Percentiles rank a stretch among this genome's conserved stretches.
Evolutionary conservation across 2,113 vertebrate genomes (phyloP).

Genomic region (Poeciliopsis turrubarensis): DNA sequence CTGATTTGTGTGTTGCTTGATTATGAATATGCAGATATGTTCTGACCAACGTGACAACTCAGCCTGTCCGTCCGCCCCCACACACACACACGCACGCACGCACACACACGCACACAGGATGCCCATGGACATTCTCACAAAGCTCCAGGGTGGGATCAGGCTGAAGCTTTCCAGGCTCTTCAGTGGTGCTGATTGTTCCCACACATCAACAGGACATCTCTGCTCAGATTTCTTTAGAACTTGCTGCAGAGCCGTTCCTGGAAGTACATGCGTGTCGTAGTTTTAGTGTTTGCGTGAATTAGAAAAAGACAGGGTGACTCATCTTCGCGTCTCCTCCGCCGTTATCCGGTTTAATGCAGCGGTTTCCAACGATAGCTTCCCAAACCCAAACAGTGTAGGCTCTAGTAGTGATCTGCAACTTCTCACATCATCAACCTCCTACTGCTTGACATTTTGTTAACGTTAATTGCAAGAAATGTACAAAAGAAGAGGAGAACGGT

Average conservation of each 20-base stretch:
- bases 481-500: neutral
- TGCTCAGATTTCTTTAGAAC: too few relatives aligned
- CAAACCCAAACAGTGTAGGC: neutral
- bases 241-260: constrained; percentile 6
- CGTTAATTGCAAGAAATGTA: neutral
- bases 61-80: constrained; percentile 67
- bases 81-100: neutral
- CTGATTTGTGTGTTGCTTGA: constrained; percentile 31
- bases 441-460: neutral
- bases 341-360: constrained; percentile 35
- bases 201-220: constrained; percentile 12
- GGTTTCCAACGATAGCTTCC: neutral
- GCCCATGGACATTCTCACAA: constrained; percentile 49
- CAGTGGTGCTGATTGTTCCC: constrained; percentile 22
- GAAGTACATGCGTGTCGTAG: constrained; percentile 9
- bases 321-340: constrained; percentile 17
- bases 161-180: constrained; percentile 29
- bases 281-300: constrained; percentile 16
- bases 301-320: constrained; percentile 28
- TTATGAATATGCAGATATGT: constrained; percentile 72
- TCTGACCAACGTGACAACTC: constrained; percentile 62
- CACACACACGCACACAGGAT: constrained; percentile 37
- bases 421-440: neutral
- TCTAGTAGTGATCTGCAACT: neutral
- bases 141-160: constrained; percentile 32